Conservation (phyloP, 2,888 invertebrate genomes). For the Vannuccia rotundouncinata region DNA sequence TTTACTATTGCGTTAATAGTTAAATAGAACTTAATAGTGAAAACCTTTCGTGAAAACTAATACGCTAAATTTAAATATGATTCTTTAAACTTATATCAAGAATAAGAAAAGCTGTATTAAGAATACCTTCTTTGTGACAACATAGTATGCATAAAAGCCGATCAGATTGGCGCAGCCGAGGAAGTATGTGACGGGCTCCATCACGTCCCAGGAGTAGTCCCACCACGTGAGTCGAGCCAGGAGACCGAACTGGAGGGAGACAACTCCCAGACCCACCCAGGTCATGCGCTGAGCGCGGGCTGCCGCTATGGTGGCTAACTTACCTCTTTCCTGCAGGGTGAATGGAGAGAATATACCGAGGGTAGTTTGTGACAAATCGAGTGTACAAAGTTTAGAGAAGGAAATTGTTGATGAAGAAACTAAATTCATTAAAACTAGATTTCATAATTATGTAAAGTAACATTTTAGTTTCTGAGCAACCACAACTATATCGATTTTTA, state of each 20-base stretch:
- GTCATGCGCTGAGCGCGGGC: constrained; percentile 50
- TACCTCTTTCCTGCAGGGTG: constrained; percentile 65
- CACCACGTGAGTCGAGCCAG: constrained; percentile 96
- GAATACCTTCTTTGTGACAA: constrained; percentile 79
- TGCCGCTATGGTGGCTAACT: constrained; percentile 64
- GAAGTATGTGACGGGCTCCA: constrained; percentile 78
- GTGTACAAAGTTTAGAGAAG: too few relatives aligned
- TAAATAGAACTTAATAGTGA: too few relatives aligned
- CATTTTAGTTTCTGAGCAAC: too few relatives aligned
- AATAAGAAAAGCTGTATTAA: too few relatives aligned
- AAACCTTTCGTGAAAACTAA: too few relatives aligned
- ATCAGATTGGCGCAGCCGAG: constrained; percentile 88
- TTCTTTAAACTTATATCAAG: too few relatives aligned
- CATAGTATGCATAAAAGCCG: constrained; percentile 86
- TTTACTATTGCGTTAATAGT: too few relatives aligned
- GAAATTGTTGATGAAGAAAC: not conserved
- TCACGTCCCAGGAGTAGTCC: constrained; percentile 79
- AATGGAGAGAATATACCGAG: not conserved
- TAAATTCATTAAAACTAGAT: not conserved
- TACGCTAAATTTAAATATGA: too few relatives aligned
- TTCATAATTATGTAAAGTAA: too few relatives aligned
- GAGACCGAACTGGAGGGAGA: constrained; percentile 93
- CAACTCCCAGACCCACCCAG: constrained; percentile 82
- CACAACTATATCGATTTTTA: too few relatives aligned
- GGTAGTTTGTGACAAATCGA: too few relatives aligned